Evolutionary conservation across 2,888 invertebrate species (phyloP).

Genomic region (Phymatocera aterrima): DNA sequence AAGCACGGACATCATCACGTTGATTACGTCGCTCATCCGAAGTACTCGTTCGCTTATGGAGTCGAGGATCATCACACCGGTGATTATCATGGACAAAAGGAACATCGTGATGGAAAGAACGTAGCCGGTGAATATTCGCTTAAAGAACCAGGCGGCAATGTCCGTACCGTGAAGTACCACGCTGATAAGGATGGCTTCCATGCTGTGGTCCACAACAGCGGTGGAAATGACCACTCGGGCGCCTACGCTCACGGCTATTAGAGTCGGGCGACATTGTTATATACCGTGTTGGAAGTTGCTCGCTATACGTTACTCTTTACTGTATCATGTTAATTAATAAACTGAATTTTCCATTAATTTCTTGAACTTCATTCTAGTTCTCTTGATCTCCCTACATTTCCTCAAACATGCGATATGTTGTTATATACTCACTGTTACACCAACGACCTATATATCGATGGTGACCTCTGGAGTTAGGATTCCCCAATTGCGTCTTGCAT

Average conservation of each 20-base stretch:
- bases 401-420: too few species aligned
- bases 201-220: conserved; percentile 47
- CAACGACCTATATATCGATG: not conserved
- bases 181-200: conserved; percentile 46
- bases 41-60: conserved; percentile 46
- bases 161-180: conserved; percentile 46
- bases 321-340: conserved; percentile 38
- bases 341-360: conserved; percentile 24
- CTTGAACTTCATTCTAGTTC: not conserved
- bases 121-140: conserved; percentile 46
- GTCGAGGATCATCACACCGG: conserved; percentile 47
- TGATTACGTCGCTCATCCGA: conserved; percentile 45
- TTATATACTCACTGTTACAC: too few species aligned
- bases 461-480: not conserved
- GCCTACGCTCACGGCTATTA: conserved; percentile 43
- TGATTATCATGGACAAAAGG: conserved; percentile 46
- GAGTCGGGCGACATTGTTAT: conserved; percentile 25
- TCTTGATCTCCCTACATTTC: not conserved
- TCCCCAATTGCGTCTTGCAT: not conserved
- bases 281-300: conserved; percentile 29
- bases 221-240: conserved; percentile 47
- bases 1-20: conserved; percentile 43
- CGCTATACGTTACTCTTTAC: conserved; percentile 26
- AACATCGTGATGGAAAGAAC: conserved; percentile 45
- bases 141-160: conserved; percentile 48